phyloP scores from a whole-genome alignment of 1,140 invertebrate species.

The Geopemphigus sp. region DNA sequence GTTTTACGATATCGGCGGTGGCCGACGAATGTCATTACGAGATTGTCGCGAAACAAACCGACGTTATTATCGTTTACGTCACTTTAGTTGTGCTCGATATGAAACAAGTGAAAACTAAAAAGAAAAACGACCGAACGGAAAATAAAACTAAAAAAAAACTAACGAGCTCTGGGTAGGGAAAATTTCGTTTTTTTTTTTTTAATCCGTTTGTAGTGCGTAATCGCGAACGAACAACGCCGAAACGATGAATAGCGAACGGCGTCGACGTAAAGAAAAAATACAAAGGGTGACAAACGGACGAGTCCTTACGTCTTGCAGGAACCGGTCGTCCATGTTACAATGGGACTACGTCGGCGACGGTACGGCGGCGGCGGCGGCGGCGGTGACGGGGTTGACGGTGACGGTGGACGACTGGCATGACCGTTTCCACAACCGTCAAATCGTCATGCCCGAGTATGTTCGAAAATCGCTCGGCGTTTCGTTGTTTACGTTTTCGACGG shows the following conservation, averaged over 20 bases:
- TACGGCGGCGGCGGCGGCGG: neutral
- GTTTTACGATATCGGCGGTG: neutral
- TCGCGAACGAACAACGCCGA: neutral
- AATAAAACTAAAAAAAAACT: too few species aligned
- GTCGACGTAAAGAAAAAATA: too few species aligned
- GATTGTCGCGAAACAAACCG: neutral
- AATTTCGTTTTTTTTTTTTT: neutral
- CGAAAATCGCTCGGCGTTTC: too few species aligned
- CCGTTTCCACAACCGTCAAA: neutral
- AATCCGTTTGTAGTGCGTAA: neutral
- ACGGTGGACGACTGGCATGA: neutral
- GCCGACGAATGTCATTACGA: neutral
- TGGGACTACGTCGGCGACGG: too few species aligned
- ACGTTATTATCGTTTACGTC: neutral
- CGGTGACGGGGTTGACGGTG: neutral
- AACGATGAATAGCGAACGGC: neutral
- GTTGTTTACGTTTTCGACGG: too few species aligned
- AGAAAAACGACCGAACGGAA: too few species aligned
- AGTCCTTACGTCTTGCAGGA: constrained; percentile 28
- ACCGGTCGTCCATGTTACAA: constrained; percentile 26
- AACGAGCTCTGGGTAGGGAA: neutral
- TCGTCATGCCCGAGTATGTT: too few species aligned
- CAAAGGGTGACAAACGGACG: too few species aligned
- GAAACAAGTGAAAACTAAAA: constrained; percentile 28
- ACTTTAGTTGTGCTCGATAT: constrained; percentile 46